Evolutionary conservation across 2,888 invertebrate genomes (phyloP).

Genomic region (Anticlea derivata): DNA sequence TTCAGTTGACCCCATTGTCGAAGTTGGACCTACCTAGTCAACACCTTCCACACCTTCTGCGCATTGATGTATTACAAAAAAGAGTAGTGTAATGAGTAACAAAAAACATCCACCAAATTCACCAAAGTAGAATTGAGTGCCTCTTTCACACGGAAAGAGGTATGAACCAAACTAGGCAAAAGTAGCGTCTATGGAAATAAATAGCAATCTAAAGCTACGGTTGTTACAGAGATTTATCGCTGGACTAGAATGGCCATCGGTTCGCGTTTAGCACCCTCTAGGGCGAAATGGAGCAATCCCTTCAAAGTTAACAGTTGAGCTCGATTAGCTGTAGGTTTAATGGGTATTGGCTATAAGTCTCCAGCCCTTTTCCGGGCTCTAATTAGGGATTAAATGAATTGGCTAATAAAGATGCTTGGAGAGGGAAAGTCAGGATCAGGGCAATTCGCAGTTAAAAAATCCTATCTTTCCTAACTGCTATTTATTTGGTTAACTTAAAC

Average conservation of each 20-base stretch:
- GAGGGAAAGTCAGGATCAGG: constrained; percentile 16
- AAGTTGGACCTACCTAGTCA: too few species aligned
- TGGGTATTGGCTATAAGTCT: constrained; percentile 45
- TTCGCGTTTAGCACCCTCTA: constrained; percentile 65
- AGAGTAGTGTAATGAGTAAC: too few species aligned
- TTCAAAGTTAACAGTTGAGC: constrained; percentile 49
- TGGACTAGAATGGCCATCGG: constrained; percentile 61
- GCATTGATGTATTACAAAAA: too few species aligned
- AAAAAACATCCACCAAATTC: too few species aligned
- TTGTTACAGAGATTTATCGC: constrained; percentile 73
- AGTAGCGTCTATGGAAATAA: constrained; percentile 19
- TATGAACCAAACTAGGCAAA: constrained; percentile 6
- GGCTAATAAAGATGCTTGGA: constrained; percentile 24
- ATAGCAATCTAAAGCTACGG: constrained; percentile 40
- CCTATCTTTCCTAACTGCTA: neutral
- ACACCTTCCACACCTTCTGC: too few species aligned
- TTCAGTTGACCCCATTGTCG: too few species aligned
- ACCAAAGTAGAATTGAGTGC: neutral
- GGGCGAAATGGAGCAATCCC: constrained; percentile 50
- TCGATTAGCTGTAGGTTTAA: constrained; percentile 50
- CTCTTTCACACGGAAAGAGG: neutral
- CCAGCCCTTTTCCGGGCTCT: constrained; percentile 39
- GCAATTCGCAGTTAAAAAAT: constrained; percentile 6
- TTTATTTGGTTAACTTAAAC: too few species aligned
- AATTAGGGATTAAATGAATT: constrained; percentile 41